Evolutionary conservation across 2,797 vertebrate species (phyloP).

Genomic region (Pitangus sulphuratus): DNA sequence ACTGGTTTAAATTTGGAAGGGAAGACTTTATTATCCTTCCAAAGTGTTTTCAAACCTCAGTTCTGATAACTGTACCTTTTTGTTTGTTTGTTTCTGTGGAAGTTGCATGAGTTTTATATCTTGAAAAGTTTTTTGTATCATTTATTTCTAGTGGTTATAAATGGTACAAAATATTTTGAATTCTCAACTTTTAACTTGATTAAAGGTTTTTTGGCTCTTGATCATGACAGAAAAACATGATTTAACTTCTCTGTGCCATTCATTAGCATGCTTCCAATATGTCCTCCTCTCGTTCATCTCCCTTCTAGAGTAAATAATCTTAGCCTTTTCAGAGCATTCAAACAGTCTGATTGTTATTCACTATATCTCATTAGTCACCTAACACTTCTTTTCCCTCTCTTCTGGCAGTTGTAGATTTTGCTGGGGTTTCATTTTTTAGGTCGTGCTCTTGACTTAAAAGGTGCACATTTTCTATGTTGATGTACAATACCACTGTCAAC

Average conservation of each 20-base stretch:
- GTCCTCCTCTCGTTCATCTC: background rate
- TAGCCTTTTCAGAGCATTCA: background rate
- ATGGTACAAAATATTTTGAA: background rate
- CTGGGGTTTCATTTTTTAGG: background rate
- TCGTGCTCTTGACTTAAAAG: background rate
- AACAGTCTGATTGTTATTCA: background rate
- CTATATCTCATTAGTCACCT: background rate
- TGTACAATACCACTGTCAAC: background rate
- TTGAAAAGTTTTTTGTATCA: background rate
- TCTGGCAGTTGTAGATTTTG: background rate
- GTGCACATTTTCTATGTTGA: background rate
- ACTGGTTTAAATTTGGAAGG: background rate
- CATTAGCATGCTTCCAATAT: background rate
- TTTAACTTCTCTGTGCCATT: background rate
- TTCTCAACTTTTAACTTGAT: background rate
- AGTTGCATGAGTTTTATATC: background rate
- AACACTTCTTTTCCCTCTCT: background rate
- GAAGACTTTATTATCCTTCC: background rate
- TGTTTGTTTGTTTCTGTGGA: background rate
- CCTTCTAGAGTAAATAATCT: background rate
- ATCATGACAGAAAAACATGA: background rate
- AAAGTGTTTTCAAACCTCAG: background rate
- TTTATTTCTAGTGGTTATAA: background rate
- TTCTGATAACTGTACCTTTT: background rate
- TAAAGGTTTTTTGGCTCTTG: background rate